These are phyloP conservation scores for Xestia sexstrigata DNA, from an alignment of 2,888 invertebrate genomes.

Conservation along the genomic window DNA sequence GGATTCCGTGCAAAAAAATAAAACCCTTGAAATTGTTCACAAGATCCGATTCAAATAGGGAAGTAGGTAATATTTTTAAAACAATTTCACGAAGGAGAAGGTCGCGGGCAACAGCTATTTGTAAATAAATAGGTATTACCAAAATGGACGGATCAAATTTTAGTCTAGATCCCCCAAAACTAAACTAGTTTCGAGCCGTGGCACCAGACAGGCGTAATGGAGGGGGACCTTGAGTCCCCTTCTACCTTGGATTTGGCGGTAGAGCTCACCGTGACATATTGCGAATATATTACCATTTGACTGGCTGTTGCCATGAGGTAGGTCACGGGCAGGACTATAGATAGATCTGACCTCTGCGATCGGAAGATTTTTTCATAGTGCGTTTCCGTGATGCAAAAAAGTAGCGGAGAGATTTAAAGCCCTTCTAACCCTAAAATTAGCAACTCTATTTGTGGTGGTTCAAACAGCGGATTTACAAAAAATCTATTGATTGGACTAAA, in stretches of 20 bases:
- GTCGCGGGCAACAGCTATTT: no score
- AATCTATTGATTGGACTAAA: no score
- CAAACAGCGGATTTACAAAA: no score
- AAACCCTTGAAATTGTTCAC: no score
- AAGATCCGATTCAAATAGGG: no score
- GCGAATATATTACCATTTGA: constrained; percentile 69
- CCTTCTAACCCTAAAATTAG: no score
- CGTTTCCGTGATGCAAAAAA: not conserved
- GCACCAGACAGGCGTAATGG: constrained; percentile 64
- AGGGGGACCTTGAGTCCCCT: constrained; percentile 78
- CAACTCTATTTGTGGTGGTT: no score
- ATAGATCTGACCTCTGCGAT: constrained; percentile 39
- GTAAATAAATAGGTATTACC: not conserved
- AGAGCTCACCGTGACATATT: constrained; percentile 71
- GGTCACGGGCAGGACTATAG: constrained; percentile 39
- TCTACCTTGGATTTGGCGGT: constrained; percentile 65
- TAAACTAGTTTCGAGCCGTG: constrained; percentile 12
- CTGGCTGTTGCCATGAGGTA: constrained; percentile 45
- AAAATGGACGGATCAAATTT: not conserved
- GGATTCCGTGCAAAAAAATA: no score
- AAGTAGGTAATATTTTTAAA: no score
- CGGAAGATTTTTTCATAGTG: constrained; percentile 2
- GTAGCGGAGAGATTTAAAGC: not conserved
- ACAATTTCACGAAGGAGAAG: no score
- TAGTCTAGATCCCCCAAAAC: constrained; percentile 17